phyloP scores from a whole-genome alignment of 1,140 invertebrate species.

The Eulimnadia texana region DNA sequence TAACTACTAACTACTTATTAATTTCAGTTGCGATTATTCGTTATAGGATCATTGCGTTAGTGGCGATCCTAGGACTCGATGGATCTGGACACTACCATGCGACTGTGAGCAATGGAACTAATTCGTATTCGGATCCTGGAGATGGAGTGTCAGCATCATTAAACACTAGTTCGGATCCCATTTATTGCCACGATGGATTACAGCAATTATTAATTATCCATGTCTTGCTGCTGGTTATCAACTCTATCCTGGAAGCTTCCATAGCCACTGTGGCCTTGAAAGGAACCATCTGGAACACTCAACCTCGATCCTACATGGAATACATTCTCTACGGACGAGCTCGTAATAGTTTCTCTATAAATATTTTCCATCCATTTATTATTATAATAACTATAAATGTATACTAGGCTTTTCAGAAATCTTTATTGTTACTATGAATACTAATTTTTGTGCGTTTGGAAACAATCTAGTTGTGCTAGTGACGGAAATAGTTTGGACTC shows the following conservation, averaged over 20 bases:
- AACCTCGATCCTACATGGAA: conserved; percentile 56
- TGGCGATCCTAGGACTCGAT: not conserved
- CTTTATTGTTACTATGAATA: not conserved
- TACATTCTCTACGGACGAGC: conserved; percentile 66
- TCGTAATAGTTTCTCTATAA: conserved; percentile 39
- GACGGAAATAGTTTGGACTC: conserved; percentile 59
- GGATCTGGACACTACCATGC: not conserved
- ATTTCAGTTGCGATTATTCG: not conserved
- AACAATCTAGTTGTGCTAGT: conserved; percentile 48
- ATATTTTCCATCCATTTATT: not conserved
- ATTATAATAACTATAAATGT: not conserved
- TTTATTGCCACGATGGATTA: not conserved
- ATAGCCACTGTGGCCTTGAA: conserved; percentile 61
- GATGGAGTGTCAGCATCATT: not conserved
- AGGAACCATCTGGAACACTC: conserved; percentile 65
- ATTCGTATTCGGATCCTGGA: not conserved
- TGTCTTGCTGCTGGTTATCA: conserved; percentile 33
- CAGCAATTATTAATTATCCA: not conserved
- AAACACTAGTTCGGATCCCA: not conserved
- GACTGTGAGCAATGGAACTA: not conserved
- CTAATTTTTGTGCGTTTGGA: too few relatives aligned
- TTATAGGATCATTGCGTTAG: not conserved
- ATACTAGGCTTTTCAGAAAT: not conserved
- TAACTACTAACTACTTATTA: too few relatives aligned
- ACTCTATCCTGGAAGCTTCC: conserved; percentile 51